A percentile compares a stretch with the other conserved stretches of the same genome.
These are phyloP conservation scores for Ammodramus savannarum DNA, from an alignment of 2,113 vertebrate species.

Conservation along the genomic window DNA sequence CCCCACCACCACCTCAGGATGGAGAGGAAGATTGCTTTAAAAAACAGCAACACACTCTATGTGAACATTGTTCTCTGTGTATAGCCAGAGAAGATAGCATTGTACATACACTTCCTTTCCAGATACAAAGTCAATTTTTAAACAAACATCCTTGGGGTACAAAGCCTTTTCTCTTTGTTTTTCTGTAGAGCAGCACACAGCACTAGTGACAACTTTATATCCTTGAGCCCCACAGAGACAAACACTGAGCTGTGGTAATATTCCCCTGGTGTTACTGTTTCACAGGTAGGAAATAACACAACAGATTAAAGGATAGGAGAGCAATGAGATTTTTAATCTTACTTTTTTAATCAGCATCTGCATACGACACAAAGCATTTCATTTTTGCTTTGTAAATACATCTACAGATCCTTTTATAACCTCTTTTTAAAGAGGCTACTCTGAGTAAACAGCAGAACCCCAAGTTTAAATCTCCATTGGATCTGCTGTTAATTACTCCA, in stretches of 20 bases:
- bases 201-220: background rate
- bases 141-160: conserved; percentile 58
- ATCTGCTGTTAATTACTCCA: background rate
- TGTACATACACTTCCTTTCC: conserved; percentile 57
- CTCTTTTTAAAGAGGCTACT: background rate
- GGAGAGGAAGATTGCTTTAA: background rate
- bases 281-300: background rate
- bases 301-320: background rate
- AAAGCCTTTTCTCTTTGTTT: background rate
- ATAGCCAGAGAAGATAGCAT: conserved; percentile 35
- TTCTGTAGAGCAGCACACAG: background rate
- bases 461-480: background rate
- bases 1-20: background rate
- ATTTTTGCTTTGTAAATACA: background rate
- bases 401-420: background rate
- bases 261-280: background rate
- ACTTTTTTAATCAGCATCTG: background rate
- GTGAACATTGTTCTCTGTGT: background rate
- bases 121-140: conserved; percentile 56
- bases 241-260: background rate
- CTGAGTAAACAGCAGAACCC: background rate
- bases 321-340: background rate
- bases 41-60: background rate
- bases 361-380: background rate
- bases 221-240: background rate